Conservation (phyloP, 2,113 vertebrate genomes). For the Amblyopsis rosae region DNA sequence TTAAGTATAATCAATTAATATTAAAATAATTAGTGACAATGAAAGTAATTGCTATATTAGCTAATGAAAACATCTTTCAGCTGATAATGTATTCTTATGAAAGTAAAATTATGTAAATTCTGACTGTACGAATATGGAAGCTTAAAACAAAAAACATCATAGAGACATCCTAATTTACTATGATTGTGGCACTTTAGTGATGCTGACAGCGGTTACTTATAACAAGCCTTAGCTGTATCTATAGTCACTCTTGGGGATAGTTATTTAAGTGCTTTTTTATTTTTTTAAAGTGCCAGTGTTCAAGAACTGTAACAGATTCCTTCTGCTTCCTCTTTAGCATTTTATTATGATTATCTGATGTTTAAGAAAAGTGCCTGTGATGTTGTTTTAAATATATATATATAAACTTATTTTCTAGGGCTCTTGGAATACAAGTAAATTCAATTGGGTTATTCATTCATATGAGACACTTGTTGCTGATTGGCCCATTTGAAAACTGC, state of each 20-base stretch:
- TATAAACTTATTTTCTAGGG: too few relatives aligned
- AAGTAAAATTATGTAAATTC: background rate
- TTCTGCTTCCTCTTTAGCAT: too few relatives aligned
- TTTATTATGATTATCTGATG: too few relatives aligned
- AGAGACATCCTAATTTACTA: background rate
- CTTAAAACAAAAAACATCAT: conserved; percentile 2
- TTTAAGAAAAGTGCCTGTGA: too few relatives aligned
- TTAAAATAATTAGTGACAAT: background rate
- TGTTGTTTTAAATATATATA: too few relatives aligned
- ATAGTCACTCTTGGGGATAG: conserved; percentile 5
- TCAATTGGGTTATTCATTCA: too few relatives aligned
- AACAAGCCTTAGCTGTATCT: background rate
- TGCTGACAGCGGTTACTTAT: conserved; percentile 24
- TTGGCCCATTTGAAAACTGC: too few relatives aligned
- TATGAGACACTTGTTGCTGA: too few relatives aligned
- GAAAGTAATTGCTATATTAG: conserved; percentile 38
- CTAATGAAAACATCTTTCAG: conserved; percentile 1
- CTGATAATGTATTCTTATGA: too few relatives aligned
- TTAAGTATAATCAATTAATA: too few relatives aligned
- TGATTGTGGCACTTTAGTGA: conserved; percentile 13
- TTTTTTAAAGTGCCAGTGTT: background rate
- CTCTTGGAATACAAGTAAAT: too few relatives aligned
- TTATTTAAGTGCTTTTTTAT: background rate
- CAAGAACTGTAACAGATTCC: too few relatives aligned
- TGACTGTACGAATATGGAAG: background rate